Evolutionary conservation across 2,113 vertebrate genomes (phyloP), one percentile per base, ranked within the genome.

Genomic region (Gallinago media): DNA sequence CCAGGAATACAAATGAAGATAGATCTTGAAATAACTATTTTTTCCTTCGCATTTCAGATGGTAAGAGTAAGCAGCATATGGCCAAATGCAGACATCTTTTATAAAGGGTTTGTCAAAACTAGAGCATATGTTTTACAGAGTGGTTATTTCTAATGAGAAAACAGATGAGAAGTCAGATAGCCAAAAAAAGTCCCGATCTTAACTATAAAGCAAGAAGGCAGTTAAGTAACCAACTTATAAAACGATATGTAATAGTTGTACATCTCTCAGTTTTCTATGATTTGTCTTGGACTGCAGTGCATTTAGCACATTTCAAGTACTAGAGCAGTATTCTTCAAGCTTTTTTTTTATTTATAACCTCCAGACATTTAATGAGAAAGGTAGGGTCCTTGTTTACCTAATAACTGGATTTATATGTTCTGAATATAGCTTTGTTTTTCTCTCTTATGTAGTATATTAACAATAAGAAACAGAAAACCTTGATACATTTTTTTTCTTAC

Each of bases 381-480:
- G 23, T 23, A 31, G 8, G 2, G 4, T 29, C 44, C 20, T 74
- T 61, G 12, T 81, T 92, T 55, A 73, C 36, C 44, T 46, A 80
- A 47, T 13, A 72, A 29, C 26, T 67, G n/a, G 15, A 54, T 70
- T 56, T 74, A 77, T 38, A 59, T 22, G 17, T 31, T 63, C 62
- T 65, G 38, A 67, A 86, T 88, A 61, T 11, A 77, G 18, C 20
- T 73, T 19, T 47, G 1, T 54, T 83, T 65, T 80, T 56, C 47
- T 54, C 49, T 47, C 54, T 65, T 70, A 49, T 20, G 6, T 50
- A 17, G 46, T 42, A 27, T 21, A 85, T 91, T 95, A 62, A 72
- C 93, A 87, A 40, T 71, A 88, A 90, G 67, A 85, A 93, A 84
- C 52, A 91, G 86, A 96, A 94, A 91, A 55, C 26, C 89, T 95